Percentiles rank a stretch among this genome's conserved stretches.
Conservation (phyloP, 2,888 invertebrate genomes). For the Clanis bilineata region DNA sequence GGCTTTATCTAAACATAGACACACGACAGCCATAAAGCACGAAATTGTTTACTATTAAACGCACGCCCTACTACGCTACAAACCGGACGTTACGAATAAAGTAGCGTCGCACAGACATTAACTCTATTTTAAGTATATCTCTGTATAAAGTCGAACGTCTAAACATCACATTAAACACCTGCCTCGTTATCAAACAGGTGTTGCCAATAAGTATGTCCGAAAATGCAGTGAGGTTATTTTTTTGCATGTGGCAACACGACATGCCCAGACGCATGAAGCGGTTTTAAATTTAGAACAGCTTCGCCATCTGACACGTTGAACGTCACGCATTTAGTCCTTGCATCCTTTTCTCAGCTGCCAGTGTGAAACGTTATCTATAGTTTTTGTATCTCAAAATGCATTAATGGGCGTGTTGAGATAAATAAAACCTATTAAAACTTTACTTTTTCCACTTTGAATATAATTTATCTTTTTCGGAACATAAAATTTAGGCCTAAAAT, state of each 20-base stretch:
- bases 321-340: conserved; percentile 14
- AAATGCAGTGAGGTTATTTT: conserved; percentile 9
- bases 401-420: neutral
- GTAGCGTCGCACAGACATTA: neutral
- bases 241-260: conserved; percentile 32
- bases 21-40: neutral
- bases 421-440: neutral
- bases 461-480: too few species aligned
- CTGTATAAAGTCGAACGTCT: neutral
- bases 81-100: neutral
- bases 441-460: too few species aligned
- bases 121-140: neutral
- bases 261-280: conserved; percentile 26
- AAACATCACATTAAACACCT: neutral
- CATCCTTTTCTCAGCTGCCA: conserved; percentile 4
- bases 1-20: neutral
- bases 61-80: conserved; percentile 1
- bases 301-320: conserved; percentile 18
- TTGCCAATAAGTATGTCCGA: conserved; percentile 7
- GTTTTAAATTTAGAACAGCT: conserved; percentile 19
- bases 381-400: neutral
- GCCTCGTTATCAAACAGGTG: neutral
- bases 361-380: neutral
- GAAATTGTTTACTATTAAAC: conserved; percentile 11
- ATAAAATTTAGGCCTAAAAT: too few species aligned